A percentile compares a stretch with the other conserved stretches of the same genome.
These are phyloP conservation scores for Artibeus jamaicensis DNA, from an alignment of 2,797 vertebrate species.

Conservation along the genomic window DNA sequence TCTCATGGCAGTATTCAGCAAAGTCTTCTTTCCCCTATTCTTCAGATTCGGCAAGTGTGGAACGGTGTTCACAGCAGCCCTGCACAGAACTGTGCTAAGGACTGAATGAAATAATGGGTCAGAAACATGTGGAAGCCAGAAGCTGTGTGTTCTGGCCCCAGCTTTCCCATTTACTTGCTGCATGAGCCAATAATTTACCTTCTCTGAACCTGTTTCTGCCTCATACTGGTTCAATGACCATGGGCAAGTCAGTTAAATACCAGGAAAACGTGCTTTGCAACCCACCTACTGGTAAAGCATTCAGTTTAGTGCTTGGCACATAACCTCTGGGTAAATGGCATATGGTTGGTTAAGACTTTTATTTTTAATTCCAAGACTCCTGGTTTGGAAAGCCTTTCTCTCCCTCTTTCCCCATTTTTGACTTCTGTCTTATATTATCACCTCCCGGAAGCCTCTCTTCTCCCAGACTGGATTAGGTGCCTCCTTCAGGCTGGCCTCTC, in stretches of 20 bases:
- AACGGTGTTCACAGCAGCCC: background rate
- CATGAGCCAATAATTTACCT: background rate
- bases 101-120: background rate
- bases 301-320: background rate
- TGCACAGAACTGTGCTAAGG: background rate
- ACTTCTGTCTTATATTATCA: background rate
- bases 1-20: background rate
- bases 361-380: slow-evolving; percentile 1
- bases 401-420: background rate
- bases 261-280: background rate
- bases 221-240: background rate
- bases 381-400: background rate
- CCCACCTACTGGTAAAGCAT: background rate
- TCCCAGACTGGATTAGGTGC: background rate
- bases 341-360: background rate
- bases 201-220: background rate
- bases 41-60: background rate
- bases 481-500: background rate
- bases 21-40: background rate
- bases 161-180: background rate
- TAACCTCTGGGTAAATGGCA: background rate
- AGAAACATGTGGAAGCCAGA: background rate
- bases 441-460: background rate
- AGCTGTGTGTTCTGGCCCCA: background rate
- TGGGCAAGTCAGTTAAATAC: background rate